A percentile compares a stretch with the other conserved stretches of the same genome.
Evolutionary conservation across 35 echinoderm and acorn worm genomes (phyloP).

Genomic region (Apostichopus parvimensis): DNA sequence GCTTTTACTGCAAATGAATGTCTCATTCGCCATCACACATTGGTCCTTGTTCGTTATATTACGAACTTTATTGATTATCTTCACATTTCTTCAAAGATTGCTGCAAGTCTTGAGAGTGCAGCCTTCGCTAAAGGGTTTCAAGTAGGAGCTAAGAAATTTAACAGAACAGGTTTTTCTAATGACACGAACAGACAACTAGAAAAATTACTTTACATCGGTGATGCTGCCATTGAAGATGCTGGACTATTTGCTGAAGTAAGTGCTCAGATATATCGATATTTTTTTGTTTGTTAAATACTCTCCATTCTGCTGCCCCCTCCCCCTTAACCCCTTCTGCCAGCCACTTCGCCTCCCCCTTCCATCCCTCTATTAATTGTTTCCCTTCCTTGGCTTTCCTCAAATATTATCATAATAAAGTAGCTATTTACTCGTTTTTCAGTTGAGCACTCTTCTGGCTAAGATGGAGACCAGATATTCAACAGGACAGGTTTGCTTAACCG

Average conservation of each 20-base stretch:
- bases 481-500: conserved; percentile 66
- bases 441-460: conserved; percentile 59
- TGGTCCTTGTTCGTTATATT: not conserved
- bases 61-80: not conserved
- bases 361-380: no score
- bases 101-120: conserved; percentile 48
- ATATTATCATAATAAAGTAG: no score
- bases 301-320: no score
- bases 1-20: no score
- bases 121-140: conserved; percentile 69
- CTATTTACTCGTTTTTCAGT: conserved; percentile 20
- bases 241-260: conserved; percentile 69
- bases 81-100: conserved; percentile 55
- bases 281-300: no score
- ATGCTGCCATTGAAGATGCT: conserved; percentile 68
- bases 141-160: conserved; percentile 46
- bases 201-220: conserved; percentile 77
- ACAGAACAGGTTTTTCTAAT: conserved; percentile 54
- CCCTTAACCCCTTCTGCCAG: no score
- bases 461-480: conserved; percentile 89
- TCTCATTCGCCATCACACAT: no score
- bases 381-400: no score
- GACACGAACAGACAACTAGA: conserved; percentile 68
- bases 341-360: no score
- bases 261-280: no score